A percentile compares a stretch with the other conserved stretches of the same genome.
Conservation (phyloP, 2,113 vertebrate genomes). For the Perca schrenkii region DNA sequence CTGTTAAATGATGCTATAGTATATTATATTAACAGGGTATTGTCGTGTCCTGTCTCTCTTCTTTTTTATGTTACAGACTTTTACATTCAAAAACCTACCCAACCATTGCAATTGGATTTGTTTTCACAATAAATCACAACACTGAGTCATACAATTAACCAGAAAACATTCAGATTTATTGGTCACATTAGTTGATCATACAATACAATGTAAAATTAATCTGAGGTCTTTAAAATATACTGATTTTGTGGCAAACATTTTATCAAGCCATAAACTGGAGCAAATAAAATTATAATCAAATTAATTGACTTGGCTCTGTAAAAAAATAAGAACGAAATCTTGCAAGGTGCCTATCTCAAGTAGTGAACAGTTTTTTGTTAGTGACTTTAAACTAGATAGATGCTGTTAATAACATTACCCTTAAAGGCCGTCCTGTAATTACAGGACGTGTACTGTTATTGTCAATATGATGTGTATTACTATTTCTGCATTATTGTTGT, state of each 20-base stretch:
- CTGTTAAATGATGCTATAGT: conserved; percentile 5
- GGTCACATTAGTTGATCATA: neutral
- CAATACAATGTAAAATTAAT: neutral
- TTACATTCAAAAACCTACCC: neutral
- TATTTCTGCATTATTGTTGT: too few species aligned
- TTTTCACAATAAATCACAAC: conserved; percentile 7
- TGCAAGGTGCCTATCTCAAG: neutral
- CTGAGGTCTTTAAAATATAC: neutral
- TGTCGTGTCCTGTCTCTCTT: neutral
- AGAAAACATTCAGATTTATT: neutral
- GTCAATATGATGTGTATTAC: neutral
- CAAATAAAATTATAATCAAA: neutral
- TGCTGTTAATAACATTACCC: neutral
- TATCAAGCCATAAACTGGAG: neutral
- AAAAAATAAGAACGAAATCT: neutral
- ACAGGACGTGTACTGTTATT: neutral
- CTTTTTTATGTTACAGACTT: neutral
- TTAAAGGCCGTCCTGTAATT: neutral
- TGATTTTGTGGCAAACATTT: neutral
- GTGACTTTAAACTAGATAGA: neutral
- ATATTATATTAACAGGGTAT: conserved; percentile 7
- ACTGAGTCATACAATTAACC: neutral
- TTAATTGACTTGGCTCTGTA: too few species aligned
- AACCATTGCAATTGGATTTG: neutral
- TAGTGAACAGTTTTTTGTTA: neutral